phyloP scores from a whole-genome alignment of 2,888 invertebrate species.

The Vesta saturnalis region DNA sequence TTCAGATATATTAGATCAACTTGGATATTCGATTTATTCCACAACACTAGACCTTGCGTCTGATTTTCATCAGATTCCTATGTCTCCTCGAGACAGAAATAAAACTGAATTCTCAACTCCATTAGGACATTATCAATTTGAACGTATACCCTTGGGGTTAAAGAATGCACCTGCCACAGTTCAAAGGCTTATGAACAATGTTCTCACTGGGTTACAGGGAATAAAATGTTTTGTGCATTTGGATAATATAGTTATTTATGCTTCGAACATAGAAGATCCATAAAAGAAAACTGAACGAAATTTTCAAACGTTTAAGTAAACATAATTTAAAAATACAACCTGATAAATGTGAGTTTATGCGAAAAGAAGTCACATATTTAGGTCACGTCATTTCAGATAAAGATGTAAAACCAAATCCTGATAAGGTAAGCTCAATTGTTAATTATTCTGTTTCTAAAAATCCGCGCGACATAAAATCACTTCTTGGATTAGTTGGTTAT shows the following conservation, averaged over 20 bases:
- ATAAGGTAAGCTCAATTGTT: too few species aligned
- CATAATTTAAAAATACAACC: too few species aligned
- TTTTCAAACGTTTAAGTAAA: not conserved
- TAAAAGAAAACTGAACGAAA: not conserved
- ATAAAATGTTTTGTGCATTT: not conserved
- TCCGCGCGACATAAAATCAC: too few species aligned
- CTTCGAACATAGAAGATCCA: not conserved
- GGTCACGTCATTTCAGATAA: too few species aligned
- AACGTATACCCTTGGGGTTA: conserved; percentile 45
- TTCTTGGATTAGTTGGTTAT: too few species aligned
- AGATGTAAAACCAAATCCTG: conserved; percentile 55
- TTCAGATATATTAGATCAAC: conserved; percentile 40
- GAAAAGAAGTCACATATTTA: too few species aligned
- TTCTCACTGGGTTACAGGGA: too few species aligned
- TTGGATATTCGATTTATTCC: conserved; percentile 49
- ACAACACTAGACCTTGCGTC: conserved; percentile 51
- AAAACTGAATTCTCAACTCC: conserved; percentile 53
- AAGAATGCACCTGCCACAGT: conserved; percentile 1
- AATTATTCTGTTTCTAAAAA: too few species aligned
- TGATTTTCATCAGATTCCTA: conserved; percentile 51
- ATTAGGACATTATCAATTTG: conserved; percentile 54
- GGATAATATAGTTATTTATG: not conserved
- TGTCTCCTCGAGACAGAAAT: conserved; percentile 41
- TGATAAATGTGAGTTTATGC: too few species aligned
- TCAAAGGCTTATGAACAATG: conserved; percentile 12